phyloP scores from a whole-genome alignment of 1,140 invertebrate species.

The Drosophila baimaii region DNA sequence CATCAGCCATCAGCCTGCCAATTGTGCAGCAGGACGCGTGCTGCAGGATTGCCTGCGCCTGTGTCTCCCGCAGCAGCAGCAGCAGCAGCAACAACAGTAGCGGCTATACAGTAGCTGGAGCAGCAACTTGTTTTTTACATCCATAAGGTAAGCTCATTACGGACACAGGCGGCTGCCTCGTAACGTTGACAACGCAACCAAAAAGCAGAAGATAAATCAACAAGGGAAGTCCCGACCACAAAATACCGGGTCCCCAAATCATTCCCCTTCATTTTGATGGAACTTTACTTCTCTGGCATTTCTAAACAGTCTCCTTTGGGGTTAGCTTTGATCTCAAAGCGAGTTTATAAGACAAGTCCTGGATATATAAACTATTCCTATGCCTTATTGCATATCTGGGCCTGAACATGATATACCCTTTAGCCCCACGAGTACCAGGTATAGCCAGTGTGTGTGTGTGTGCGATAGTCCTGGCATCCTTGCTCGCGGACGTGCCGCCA shows the following conservation, averaged over 20 bases:
- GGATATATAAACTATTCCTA: background rate
- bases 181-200: constrained; percentile 59
- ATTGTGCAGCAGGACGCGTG: constrained; percentile 74
- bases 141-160: constrained; percentile 80
- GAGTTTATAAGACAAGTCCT: background rate
- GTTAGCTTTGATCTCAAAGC: background rate
- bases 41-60: constrained; percentile 63
- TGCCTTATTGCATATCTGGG: too few species aligned
- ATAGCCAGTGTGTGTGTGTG: constrained; percentile 3
- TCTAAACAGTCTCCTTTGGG: background rate
- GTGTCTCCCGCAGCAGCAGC: constrained; percentile 22
- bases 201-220: background rate
- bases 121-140: constrained; percentile 63
- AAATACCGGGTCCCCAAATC: background rate
- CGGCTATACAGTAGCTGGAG: constrained; percentile 28
- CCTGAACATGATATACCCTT: background rate
- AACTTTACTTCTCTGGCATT: background rate
- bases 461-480: constrained; percentile 44
- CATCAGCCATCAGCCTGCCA: constrained; percentile 52
- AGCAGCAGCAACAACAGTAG: constrained; percentile 20
- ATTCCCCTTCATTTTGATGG: background rate
- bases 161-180: constrained; percentile 53
- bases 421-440: background rate
- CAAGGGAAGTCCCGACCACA: background rate
- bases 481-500: constrained; percentile 74